Evolutionary conservation across 2,113 vertebrate genomes (phyloP).

Genomic region (Ptilorrhoa leucosticta): DNA sequence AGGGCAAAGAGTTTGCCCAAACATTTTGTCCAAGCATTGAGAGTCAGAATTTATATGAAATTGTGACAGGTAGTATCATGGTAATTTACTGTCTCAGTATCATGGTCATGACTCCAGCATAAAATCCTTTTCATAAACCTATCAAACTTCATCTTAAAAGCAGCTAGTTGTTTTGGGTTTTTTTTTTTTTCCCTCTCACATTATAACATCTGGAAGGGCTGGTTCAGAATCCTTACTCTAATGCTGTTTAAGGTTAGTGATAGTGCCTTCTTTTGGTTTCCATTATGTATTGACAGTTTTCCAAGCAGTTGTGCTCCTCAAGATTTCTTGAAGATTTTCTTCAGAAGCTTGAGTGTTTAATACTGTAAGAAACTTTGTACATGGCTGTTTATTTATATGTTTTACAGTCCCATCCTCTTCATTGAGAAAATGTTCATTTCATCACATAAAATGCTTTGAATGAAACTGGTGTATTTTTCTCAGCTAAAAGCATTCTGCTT

Average conservation of each 20-base stretch:
- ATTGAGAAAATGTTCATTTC: not conserved
- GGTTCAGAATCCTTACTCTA: not conserved
- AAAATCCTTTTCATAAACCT: not conserved
- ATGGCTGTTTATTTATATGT: not conserved
- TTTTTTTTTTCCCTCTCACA: rapidly evolving
- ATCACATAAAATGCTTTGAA: not conserved
- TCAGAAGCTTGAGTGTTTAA: not conserved
- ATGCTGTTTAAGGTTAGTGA: not conserved
- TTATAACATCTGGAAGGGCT: not conserved
- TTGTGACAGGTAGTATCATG: not conserved
- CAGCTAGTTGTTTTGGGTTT: not conserved
- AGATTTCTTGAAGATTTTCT: not conserved
- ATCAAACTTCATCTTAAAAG: not conserved
- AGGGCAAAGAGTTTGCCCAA: not conserved
- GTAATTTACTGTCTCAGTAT: not conserved
- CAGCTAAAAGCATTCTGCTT: not conserved
- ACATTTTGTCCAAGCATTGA: not conserved
- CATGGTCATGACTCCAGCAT: not conserved
- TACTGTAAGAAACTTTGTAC: not conserved
- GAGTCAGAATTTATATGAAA: not conserved
- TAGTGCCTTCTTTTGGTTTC: not conserved
- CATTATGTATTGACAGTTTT: not conserved
- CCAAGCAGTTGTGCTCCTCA: not conserved
- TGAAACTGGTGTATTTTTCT: not conserved
- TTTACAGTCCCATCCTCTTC: not conserved